Conservation (phyloP, 1,140 invertebrate genomes). For the Mylabris phalerata region DNA sequence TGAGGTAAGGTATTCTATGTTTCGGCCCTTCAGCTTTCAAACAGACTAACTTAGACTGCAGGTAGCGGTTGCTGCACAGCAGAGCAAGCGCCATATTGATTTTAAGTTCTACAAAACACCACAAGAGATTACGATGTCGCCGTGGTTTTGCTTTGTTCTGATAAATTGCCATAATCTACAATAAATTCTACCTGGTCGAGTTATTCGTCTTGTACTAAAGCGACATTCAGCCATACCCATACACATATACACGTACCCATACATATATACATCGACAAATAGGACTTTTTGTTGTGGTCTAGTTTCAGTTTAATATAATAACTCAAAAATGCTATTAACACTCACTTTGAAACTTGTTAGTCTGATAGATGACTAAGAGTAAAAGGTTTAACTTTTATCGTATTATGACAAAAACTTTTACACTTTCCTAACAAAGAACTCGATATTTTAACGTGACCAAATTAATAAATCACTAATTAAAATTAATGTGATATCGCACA, state of each 20-base stretch:
- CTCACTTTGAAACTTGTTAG: constrained; percentile 13
- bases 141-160: constrained; percentile 16
- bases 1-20: constrained; percentile 26
- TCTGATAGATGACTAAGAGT: constrained; percentile 11
- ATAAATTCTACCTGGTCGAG: constrained; percentile 11
- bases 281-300: constrained; percentile 11
- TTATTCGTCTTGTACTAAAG: too few relatives aligned
- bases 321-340: constrained; percentile 14
- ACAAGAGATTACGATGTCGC: constrained; percentile 30
- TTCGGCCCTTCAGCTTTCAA: constrained; percentile 9
- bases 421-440: background rate
- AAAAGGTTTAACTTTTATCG: constrained; percentile 11
- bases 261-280: background rate
- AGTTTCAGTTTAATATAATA: constrained; percentile 11
- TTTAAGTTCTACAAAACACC: constrained; percentile 35
- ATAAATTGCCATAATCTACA: constrained; percentile 18
- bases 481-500: too few relatives aligned
- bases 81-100: constrained; percentile 42
- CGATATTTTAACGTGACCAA: too few relatives aligned
- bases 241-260: background rate
- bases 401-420: constrained; percentile 12
- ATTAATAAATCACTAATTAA: too few relatives aligned
- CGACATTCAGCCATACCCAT: too few relatives aligned
- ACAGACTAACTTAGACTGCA: constrained; percentile 31
- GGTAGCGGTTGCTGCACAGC: constrained; percentile 33